phyloP scores from a whole-genome alignment of 2,113 vertebrate genomes.

The Epinephelus lanceolatus region DNA sequence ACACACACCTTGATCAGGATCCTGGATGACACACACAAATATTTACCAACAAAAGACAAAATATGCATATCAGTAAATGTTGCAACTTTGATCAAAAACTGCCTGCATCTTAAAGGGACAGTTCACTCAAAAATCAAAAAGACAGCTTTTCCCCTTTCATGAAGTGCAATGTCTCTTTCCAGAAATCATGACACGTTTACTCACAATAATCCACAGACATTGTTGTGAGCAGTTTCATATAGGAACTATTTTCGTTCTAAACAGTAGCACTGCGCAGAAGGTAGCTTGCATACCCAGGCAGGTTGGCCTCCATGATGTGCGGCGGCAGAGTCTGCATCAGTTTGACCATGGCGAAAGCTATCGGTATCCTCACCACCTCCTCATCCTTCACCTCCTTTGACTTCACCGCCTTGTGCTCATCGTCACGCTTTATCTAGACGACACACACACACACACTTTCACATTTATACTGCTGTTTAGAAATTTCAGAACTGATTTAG shows the following conservation, averaged over 20 bases:
- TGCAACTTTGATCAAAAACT: too few species aligned
- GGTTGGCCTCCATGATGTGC: constrained; percentile 91
- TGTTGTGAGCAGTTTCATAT: too few species aligned
- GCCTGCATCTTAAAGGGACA: too few species aligned
- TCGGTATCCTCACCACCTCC: constrained; percentile 91
- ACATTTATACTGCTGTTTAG: not conserved
- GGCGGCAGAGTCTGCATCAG: constrained; percentile 94
- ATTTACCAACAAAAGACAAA: not conserved
- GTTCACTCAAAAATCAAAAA: too few species aligned
- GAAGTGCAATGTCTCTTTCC: too few species aligned
- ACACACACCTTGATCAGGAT: constrained; percentile 95
- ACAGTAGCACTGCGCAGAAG: too few species aligned
- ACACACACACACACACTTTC: not conserved
- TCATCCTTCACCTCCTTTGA: constrained; percentile 93
- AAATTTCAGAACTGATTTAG: not conserved
- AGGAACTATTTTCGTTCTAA: too few species aligned
- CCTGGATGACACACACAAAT: constrained; percentile 73
- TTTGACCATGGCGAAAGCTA: constrained; percentile 96
- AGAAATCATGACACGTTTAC: too few species aligned
- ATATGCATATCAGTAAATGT: too few species aligned
- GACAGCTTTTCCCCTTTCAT: too few species aligned
- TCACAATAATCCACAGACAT: too few species aligned
- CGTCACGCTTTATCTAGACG: constrained; percentile 91
- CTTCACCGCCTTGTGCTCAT: constrained; percentile 94
- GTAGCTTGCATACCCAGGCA: constrained; percentile 86